These are phyloP conservation scores for Oophaga sylvatica DNA, from an alignment of 2,797 vertebrate species.

Conservation along the genomic window DNA sequence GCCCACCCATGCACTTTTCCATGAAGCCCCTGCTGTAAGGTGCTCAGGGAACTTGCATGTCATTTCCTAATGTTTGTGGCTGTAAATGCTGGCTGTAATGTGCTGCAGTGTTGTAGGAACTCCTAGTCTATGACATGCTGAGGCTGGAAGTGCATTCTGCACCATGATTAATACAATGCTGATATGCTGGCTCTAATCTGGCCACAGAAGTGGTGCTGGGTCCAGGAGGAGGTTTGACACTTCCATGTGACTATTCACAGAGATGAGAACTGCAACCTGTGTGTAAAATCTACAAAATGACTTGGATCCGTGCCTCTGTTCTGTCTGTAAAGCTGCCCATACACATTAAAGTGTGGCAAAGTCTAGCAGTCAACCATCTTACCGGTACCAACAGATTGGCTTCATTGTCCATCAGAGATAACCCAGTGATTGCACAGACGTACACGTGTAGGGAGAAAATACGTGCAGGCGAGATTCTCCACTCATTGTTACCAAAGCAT, in stretches of 20 bases:
- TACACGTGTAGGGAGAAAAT: background rate
- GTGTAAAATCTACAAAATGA: background rate
- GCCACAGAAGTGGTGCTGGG: conserved; percentile 10
- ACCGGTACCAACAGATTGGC: background rate
- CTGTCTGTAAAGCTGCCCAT: background rate
- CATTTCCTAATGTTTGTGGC: conserved; percentile 10
- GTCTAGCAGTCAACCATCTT: background rate
- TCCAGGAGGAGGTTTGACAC: conserved; percentile 28
- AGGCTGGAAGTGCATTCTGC: background rate
- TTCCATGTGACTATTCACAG: conserved; percentile 23
- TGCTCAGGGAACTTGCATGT: background rate
- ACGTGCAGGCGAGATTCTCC: background rate
- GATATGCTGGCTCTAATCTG: background rate
- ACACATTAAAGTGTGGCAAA: background rate
- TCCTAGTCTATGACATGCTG: background rate
- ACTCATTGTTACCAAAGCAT: background rate
- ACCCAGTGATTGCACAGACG: background rate
- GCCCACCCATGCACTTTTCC: background rate
- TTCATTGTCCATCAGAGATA: background rate
- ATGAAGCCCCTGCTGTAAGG: background rate
- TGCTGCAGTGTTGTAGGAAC: background rate
- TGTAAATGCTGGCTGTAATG: background rate
- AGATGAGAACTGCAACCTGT: background rate
- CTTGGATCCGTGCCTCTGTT: background rate
- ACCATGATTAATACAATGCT: background rate